Base-by-base conservation (phyloP, 2,888 invertebrate genomes). In the Molanna angustata region DNA sequence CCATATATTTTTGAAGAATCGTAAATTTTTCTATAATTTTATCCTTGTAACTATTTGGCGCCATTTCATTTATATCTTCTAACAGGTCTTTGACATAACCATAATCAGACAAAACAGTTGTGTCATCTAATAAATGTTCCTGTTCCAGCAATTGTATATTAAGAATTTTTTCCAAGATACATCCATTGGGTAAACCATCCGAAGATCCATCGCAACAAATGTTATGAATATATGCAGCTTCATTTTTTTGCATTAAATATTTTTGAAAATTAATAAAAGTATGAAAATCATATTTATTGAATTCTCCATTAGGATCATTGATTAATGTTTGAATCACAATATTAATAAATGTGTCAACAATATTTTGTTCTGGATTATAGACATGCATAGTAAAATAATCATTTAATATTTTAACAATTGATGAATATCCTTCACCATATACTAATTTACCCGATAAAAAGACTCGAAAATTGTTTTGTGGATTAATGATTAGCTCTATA, bases 401-500 rank as follows among this genome's bases (percentile, higher is more conserved):
- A 17, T 55, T 58, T 43, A 71, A 60, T 47, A 65, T 52, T 17
- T 60, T 54, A 35, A 57, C 42, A 41, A 64, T 52, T 51, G 63
- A 61, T 13, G 45, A 46, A 27, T 46, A 63, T 53, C 69, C 69
- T 33, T 77, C 74, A 63, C 64, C 50, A 57, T 64, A 71, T 27
- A 71, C 57, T 11, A 71, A 54, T 35, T 57, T 52, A 6, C 71
- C 70, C 63, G 75, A 64, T 67, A 72, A 71, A 64, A 84, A 84
- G 32, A 84, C 65, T 66, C 80, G 80, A 4, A 84, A 71, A 65
- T 85, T 85, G 64, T 84, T 84, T 62, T 85, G 84, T 41, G 84
- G 84, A 61, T 78, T 79, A 11, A 69, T 62, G 14, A 80, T 66
- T 27, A 85, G 65, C 47, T 69, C 72, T 40, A 67, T 57, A 13